Evolutionary conservation across 2,888 invertebrate genomes (phyloP).

Genomic region (Clusia tigrina): DNA sequence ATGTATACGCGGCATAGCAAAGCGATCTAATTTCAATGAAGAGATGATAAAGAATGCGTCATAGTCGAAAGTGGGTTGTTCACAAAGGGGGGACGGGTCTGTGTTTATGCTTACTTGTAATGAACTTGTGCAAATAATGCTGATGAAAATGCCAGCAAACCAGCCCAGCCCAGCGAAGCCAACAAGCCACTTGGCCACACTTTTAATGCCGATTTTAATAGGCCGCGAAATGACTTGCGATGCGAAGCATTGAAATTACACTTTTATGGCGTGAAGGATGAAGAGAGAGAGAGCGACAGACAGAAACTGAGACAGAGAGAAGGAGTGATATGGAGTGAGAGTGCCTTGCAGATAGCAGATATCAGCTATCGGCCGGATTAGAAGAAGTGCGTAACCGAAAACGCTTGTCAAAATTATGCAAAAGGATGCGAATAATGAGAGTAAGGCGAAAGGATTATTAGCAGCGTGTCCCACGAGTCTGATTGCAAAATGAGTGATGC

Average conservation of each 20-base stretch:
- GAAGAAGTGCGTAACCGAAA: slow-evolving; percentile 16
- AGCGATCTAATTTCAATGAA: slow-evolving; percentile 38
- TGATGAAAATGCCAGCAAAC: slow-evolving; percentile 1
- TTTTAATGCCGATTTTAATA: slow-evolving; percentile 38
- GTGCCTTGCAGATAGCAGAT: slow-evolving; percentile 6
- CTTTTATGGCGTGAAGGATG: slow-evolving; percentile 2
- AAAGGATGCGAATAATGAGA: background rate
- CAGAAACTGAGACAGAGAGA: background rate
- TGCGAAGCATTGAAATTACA: slow-evolving; percentile 36
- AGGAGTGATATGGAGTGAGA: background rate
- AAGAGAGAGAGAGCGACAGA: background rate
- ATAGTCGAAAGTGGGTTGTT: background rate
- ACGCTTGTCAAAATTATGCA: slow-evolving; percentile 17
- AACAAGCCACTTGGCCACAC: background rate
- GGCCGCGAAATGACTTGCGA: slow-evolving; percentile 43
- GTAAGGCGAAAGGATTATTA: slow-evolving; percentile 19
- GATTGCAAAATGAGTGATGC: slow-evolving; percentile 30
- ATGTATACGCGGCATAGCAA: slow-evolving; percentile 31
- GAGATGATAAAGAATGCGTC: slow-evolving; percentile 36
- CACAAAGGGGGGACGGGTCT: background rate
- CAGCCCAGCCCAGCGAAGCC: too few relatives aligned
- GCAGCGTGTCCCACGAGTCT: slow-evolving; percentile 26
- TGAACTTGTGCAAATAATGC: slow-evolving; percentile 9
- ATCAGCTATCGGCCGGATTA: slow-evolving; percentile 10
- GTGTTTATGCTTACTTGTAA: too few relatives aligned